These are phyloP conservation scores for Cryptomyrus ogoouensis DNA, from an alignment of 2,113 vertebrate genomes.

Conservation along the genomic window DNA sequence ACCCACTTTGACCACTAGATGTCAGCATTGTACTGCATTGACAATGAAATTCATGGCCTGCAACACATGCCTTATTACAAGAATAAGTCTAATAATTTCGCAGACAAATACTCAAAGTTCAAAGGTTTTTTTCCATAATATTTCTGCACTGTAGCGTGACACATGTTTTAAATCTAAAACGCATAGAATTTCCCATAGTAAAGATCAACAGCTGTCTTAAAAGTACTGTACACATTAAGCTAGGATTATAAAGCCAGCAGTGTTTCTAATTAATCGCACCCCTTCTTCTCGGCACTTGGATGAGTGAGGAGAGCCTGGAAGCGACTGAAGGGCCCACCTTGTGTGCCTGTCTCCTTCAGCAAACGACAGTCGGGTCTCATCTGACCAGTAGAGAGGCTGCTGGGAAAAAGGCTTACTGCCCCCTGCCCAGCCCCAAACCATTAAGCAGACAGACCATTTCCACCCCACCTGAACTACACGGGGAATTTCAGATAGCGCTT, in stretches of 20 bases:
- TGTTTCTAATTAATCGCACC: slow-evolving; percentile 47
- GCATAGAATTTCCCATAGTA: slow-evolving; percentile 47
- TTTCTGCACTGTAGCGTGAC: slow-evolving; percentile 29
- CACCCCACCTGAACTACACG: neutral
- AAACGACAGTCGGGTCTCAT: neutral
- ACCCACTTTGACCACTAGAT: slow-evolving; percentile 40
- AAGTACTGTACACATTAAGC: slow-evolving; percentile 33
- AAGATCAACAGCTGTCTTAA: slow-evolving; percentile 50
- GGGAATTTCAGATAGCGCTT: slow-evolving; percentile 35
- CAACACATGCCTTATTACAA: neutral
- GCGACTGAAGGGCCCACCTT: slow-evolving; percentile 14
- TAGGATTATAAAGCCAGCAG: slow-evolving; percentile 32
- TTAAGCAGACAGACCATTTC: neutral
- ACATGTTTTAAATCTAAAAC: slow-evolving; percentile 59
- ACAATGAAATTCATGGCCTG: neutral
- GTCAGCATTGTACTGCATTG: slow-evolving; percentile 38
- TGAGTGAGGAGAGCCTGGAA: slow-evolving; percentile 38
- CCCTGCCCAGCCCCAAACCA: neutral
- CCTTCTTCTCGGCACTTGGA: slow-evolving; percentile 28
- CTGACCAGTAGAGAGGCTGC: neutral
- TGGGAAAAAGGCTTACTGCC: slow-evolving; percentile 5
- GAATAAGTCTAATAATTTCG: neutral
- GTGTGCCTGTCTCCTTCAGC: neutral
- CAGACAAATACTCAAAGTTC: neutral
- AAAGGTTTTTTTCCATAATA: neutral